Evolutionary conservation across 2,797 vertebrate species (phyloP).

Genomic region (Ibycter americanus): DNA sequence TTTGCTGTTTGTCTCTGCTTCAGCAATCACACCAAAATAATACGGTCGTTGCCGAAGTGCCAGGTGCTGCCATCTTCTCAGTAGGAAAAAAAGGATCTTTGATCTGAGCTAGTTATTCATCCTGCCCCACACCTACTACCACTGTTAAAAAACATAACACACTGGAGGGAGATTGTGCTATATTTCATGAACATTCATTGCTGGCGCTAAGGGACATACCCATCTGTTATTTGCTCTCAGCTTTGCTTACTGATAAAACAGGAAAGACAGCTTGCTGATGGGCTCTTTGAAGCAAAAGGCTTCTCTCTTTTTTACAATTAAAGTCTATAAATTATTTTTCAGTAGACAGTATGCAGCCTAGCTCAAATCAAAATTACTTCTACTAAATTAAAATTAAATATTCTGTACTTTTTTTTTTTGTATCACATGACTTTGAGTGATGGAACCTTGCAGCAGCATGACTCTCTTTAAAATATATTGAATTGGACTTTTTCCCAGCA

Average conservation of each 20-base stretch:
- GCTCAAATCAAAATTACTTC: constrained; percentile 66
- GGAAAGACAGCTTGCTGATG: constrained; percentile 80
- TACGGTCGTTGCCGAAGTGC: not conserved
- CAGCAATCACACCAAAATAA: constrained; percentile 1
- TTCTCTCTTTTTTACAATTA: constrained; percentile 75
- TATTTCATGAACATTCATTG: constrained; percentile 71
- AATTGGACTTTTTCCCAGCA: not conserved
- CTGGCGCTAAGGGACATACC: constrained; percentile 66
- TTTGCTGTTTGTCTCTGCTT: constrained; percentile 8
- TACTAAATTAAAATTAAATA: constrained; percentile 57
- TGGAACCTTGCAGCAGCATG: not conserved
- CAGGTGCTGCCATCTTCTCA: not conserved
- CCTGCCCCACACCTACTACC: constrained; percentile 56
- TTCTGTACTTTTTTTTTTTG: not conserved
- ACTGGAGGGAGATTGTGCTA: constrained; percentile 63
- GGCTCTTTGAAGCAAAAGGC: constrained; percentile 75
- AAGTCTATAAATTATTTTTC: constrained; percentile 73
- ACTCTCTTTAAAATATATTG: not conserved
- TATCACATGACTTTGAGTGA: not conserved
- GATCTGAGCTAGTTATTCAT: constrained; percentile 58
- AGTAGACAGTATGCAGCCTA: constrained; percentile 36
- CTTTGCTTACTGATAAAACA: constrained; percentile 77
- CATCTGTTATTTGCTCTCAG: constrained; percentile 80
- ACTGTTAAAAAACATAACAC: constrained; percentile 68
- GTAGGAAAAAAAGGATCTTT: constrained; percentile 37